Base-by-base conservation (phyloP, 2,888 invertebrate genomes). In the Nomada lathburiana region DNA sequence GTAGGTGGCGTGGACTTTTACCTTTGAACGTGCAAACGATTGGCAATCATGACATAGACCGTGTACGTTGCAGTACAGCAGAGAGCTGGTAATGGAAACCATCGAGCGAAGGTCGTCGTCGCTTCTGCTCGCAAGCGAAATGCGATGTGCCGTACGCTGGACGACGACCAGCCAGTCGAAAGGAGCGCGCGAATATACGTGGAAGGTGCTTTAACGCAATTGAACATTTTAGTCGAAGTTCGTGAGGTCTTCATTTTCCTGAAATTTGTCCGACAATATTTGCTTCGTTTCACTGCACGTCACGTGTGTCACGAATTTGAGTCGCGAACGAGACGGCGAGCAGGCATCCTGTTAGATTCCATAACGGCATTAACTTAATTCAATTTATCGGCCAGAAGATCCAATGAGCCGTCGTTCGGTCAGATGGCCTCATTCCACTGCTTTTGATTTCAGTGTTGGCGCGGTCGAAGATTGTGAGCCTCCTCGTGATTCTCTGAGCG, bases 81-180 rank as follows among this genome's bases (percentile, higher is more conserved):
- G 89, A 86, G 87, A 85, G 68, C 68, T 80, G 83, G 89, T 88
- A 89, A 91, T 89, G 89, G 82, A 87, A 90, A 90, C 86, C 86
- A 73, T 63, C 75, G 88, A 80, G 80, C 89, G 90, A 92, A 91
- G 90, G 90, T 89, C 89, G 86, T 59, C 77, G 29, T 42, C 59
- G 65, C 70, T 82, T 75, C 84, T 82, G 74, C 85, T 82, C 72
- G 64, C 76, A 72, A 88, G 85, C 75, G 84, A 84, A 89, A 86
- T 84, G 76, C 65, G 69, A 77, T 80, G 82, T 70, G 84, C 70
- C 72, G 73, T 72, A 69, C 69, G 79, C 75, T 69, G 77, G 85
- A 82, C 82, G 83, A 86, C 86, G 74, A 76, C 73, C 84, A 80
- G 88, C 85, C 92, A 92, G 92, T 92, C 83, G 89, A 90, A 91